Evolutionary conservation across 2,113 vertebrate genomes (phyloP), one percentile per base, ranked within the genome.

Genomic region (Symphodus melops): DNA sequence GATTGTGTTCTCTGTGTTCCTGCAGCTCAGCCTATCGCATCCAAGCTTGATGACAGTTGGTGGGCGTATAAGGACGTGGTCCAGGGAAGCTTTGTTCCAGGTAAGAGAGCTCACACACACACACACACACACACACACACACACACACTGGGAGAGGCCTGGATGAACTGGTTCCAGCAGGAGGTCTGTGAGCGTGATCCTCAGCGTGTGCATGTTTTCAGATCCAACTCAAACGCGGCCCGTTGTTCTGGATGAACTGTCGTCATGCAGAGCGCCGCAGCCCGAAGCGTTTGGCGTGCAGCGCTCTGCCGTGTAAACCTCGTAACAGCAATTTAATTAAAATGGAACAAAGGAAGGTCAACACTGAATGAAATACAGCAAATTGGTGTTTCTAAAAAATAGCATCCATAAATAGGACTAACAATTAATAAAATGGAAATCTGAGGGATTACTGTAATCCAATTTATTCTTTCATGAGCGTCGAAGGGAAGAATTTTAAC

Each of bases 61-160:
- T 99, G 97, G 97, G 97, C 97, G 1, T 99, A 99, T 69, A 99
- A 99, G 87, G 97, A 99, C 84, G 96, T 98, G 83, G 97, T 99
- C 88, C 97, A 98, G 87, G 97, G 97, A 87, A 99, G 96, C 94
- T 99, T 99, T 91, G 96, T 99, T 93, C 97, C 97, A 96, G 97
- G 97, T 98, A 96, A 94, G 3, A 39, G 33, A 73, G 25, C 55
- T 20, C 41, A 13, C 20, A 3, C 48, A 33, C 5, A 12, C 39
- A 10, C 9, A 67, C 37, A n/a, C 11, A 59, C n/a, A 9, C 19
- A 52, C 9, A 33, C 14, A 6, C 8, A 19, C 5, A 42, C 25
- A 52, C 48, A 19, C 5, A 42, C 9, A 13, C 9, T 1, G 3
- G 6, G 9, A 25, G 25, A 48, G 17, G 17, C 39, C 36, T 42